A percentile compares a stretch with the other conserved stretches of the same genome.
Conservation (phyloP, 2,888 invertebrate species). For the Biston betularia region DNA sequence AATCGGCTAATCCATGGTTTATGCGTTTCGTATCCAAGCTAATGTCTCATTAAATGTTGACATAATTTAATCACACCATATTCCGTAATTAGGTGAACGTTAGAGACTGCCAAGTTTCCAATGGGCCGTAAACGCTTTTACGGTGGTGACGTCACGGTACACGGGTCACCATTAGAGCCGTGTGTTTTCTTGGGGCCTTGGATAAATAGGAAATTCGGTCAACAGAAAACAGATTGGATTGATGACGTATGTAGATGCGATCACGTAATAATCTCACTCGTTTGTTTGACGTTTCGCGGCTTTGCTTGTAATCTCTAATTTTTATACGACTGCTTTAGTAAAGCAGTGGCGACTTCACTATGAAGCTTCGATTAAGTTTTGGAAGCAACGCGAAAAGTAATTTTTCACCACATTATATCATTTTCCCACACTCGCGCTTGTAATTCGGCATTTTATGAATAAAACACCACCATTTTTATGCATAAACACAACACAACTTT, state of each 20-base stretch:
- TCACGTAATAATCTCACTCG: slow-evolving; percentile 1
- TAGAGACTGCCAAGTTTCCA: slow-evolving; percentile 42
- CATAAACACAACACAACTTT: no score
- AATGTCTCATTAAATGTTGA: slow-evolving; percentile 24
- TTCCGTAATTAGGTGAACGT: slow-evolving; percentile 42
- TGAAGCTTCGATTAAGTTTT: no score
- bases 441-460: no score
- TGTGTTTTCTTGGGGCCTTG: slow-evolving; percentile 22
- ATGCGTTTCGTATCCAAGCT: slow-evolving; percentile 6
- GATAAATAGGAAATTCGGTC: slow-evolving; percentile 27
- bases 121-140: slow-evolving; percentile 43
- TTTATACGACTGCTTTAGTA: no score
- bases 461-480: no score
- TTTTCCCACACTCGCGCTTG: no score
- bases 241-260: slow-evolving; percentile 5
- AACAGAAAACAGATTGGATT: slow-evolving; percentile 20
- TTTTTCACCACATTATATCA: no score
- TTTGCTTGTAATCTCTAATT: no score
- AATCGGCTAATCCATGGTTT: slow-evolving; percentile 8
- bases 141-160: slow-evolving; percentile 36
- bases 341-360: no score
- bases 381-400: no score
- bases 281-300: background rate
- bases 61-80: slow-evolving; percentile 27
- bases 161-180: slow-evolving; percentile 18